These are phyloP conservation scores for Peromyscus attwateri DNA, from an alignment of 2,797 vertebrate genomes.

Conservation along the genomic window DNA sequence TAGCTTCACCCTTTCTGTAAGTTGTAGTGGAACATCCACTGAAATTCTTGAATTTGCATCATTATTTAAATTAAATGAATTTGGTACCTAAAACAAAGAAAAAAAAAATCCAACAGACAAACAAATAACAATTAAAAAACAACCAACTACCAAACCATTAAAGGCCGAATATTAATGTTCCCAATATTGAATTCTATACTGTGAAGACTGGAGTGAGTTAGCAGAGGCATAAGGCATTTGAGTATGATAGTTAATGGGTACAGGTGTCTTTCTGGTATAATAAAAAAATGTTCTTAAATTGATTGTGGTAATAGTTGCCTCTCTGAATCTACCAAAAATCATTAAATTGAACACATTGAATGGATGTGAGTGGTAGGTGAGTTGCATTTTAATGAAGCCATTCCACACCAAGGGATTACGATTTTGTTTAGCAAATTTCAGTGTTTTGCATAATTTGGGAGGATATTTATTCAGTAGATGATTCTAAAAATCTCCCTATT, in stretches of 20 bases:
- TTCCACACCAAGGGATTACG: background rate
- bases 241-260: background rate
- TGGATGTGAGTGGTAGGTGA: background rate
- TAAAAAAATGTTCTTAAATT: background rate
- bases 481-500: background rate
- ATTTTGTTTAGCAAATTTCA: conserved; percentile 37
- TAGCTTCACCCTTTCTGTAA: background rate
- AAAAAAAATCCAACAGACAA: background rate
- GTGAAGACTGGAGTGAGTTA: background rate
- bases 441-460: background rate
- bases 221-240: background rate
- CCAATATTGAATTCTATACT: background rate
- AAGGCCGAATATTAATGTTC: background rate
- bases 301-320: background rate
- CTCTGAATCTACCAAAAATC: background rate
- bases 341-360: background rate
- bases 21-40: background rate
- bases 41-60: background rate
- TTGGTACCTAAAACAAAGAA: background rate
- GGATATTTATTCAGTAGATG: background rate
- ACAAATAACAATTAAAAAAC: background rate
- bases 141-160: background rate
- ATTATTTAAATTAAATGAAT: background rate
- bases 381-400: conserved; percentile 7
- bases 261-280: background rate